These are phyloP conservation scores for Heterohyrax brucei DNA, from an alignment of 2,797 vertebrate species.

Conservation along the genomic window DNA sequence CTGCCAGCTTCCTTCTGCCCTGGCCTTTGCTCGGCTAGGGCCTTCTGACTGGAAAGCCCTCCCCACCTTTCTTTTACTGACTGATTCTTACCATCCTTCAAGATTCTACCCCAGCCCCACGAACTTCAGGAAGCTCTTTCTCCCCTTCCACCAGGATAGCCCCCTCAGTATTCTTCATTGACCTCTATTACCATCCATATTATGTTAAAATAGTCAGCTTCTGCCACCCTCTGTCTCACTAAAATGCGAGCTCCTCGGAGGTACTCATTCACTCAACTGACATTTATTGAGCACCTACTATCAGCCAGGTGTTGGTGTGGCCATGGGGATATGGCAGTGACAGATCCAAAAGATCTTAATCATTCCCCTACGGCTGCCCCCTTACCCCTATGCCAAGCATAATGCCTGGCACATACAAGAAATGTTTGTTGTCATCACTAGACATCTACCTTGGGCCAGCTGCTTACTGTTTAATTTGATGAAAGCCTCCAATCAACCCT, in stretches of 20 bases:
- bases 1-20: background rate
- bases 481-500: background rate
- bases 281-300: background rate
- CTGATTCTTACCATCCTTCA: background rate
- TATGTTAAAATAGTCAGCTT: background rate
- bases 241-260: background rate
- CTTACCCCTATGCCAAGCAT: background rate
- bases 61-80: background rate
- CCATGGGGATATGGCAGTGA: background rate
- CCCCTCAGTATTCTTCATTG: background rate
- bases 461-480: background rate
- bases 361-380: background rate
- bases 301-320: background rate
- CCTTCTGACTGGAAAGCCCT: background rate
- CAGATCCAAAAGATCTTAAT: background rate
- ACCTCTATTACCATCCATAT: background rate
- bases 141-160: background rate
- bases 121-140: background rate
- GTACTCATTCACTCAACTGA: background rate
- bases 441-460: background rate
- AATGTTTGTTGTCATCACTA: background rate
- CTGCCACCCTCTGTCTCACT: background rate
- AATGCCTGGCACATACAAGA: background rate
- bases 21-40: background rate
- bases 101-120: background rate